Conservation (phyloP, 2,797 vertebrate genomes). For the Gephyroberyx darwinii region DNA sequence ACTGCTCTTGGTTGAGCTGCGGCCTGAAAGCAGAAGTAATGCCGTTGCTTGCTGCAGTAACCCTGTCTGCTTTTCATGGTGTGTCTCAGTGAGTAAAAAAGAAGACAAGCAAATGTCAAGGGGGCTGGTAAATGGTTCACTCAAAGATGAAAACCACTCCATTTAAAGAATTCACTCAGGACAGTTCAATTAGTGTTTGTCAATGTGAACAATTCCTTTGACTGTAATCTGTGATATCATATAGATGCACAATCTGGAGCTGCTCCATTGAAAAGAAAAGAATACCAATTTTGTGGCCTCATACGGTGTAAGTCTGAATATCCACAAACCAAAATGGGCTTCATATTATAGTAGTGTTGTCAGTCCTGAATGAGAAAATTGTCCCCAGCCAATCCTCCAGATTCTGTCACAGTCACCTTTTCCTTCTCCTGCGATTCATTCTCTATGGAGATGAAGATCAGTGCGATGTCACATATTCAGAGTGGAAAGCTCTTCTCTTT, state of each 20-base stretch:
- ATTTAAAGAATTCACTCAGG: conserved; percentile 18
- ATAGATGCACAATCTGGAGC: neutral
- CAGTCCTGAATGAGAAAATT: no score
- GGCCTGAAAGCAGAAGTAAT: conserved; percentile 42
- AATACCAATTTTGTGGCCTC: neutral
- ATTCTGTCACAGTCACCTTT: no score
- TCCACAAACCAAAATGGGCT: conserved; percentile 20
- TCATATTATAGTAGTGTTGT: neutral
- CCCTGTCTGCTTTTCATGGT: conserved; percentile 9
- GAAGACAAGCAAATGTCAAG: conserved; percentile 33
- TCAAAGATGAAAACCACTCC: conserved; percentile 15
- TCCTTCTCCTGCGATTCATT: no score
- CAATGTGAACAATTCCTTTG: conserved; percentile 2
- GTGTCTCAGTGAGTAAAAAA: neutral
- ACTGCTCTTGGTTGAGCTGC: conserved; percentile 1
- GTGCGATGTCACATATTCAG: neutral
- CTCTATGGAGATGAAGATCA: no score
- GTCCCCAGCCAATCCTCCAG: no score
- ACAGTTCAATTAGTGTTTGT: conserved; percentile 12
- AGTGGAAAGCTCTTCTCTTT: neutral
- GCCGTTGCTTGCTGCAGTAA: conserved; percentile 13
- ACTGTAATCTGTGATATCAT: conserved; percentile 24
- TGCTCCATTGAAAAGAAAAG: neutral
- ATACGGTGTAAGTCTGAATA: conserved; percentile 5
- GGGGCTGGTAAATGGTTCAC: conserved; percentile 7